These are phyloP conservation scores for Lycorma delicatula DNA, from an alignment of 1,140 invertebrate species.

Conservation along the genomic window DNA sequence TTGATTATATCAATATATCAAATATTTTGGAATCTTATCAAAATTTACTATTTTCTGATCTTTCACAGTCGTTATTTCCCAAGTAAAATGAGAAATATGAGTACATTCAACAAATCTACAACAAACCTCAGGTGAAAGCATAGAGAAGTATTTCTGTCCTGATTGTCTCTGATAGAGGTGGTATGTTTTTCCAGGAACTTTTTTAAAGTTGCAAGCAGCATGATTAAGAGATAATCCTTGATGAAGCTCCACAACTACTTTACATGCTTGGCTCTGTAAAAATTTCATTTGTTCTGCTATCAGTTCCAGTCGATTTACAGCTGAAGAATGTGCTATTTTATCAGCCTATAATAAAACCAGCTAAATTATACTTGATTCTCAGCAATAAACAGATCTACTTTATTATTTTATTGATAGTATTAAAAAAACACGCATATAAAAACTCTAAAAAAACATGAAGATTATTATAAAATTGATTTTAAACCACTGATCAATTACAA, in stretches of 20 bases:
- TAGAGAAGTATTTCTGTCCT: slow-evolving; percentile 58
- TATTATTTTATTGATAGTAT: no score
- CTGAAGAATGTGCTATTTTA: slow-evolving; percentile 47
- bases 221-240: slow-evolving; percentile 49
- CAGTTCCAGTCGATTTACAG: slow-evolving; percentile 53
- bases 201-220: slow-evolving; percentile 61
- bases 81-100: no score
- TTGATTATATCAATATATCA: no score
- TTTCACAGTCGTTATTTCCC: no score
- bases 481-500: no score
- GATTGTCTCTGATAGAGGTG: slow-evolving; percentile 57
- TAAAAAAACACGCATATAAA: no score
- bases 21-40: no score
- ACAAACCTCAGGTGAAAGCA: slow-evolving; percentile 58
- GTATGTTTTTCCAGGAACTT: slow-evolving; percentile 59
- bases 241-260: slow-evolving; percentile 53
- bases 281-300: slow-evolving; percentile 59
- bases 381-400: no score
- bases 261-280: slow-evolving; percentile 53
- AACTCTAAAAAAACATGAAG: no score
- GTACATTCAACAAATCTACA: background rate
- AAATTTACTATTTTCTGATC: no score
- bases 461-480: no score
- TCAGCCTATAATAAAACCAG: slow-evolving; percentile 47
- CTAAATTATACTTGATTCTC: no score